These are phyloP conservation scores for Centrocercus urophasianus DNA, from an alignment of 2,113 vertebrate species.

Conservation along the genomic window DNA sequence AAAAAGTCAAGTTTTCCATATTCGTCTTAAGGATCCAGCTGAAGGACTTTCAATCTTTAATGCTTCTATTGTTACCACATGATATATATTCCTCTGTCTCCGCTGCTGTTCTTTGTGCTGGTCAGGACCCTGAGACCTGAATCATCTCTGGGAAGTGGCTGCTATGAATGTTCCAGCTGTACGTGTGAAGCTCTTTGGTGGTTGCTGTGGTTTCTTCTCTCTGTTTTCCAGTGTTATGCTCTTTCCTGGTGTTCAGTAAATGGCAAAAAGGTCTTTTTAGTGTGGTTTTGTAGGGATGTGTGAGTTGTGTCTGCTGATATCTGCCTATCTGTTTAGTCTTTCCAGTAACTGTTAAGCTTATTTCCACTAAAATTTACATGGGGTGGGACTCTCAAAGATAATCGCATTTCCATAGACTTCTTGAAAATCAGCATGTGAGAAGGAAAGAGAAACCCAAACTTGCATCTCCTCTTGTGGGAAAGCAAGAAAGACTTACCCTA, in stretches of 20 bases:
- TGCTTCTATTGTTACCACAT: accelerated
- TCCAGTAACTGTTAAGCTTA: constrained; percentile 1
- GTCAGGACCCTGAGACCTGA: background rate
- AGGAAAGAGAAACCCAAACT: background rate
- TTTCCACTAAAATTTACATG: background rate
- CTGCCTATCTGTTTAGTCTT: background rate
- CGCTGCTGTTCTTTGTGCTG: background rate
- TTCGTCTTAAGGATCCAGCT: background rate
- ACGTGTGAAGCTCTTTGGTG: background rate
- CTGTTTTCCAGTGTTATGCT: constrained; percentile 20
- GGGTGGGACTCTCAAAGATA: background rate
- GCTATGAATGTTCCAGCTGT: background rate
- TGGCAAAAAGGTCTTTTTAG: background rate
- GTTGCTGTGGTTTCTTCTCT: constrained; percentile 35
- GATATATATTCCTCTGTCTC: background rate
- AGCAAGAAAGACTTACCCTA: background rate
- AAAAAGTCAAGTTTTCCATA: background rate
- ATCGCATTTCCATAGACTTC: background rate
- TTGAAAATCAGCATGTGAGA: background rate
- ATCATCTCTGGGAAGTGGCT: background rate
- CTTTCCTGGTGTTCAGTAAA: constrained; percentile 14
- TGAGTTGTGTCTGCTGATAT: constrained; percentile 13
- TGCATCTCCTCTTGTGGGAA: background rate
- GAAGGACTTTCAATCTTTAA: background rate
- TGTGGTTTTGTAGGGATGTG: constrained; percentile 31